phyloP scores from a whole-genome alignment of 2,888 invertebrate genomes.

The Caenorhabditis japonica region DNA sequence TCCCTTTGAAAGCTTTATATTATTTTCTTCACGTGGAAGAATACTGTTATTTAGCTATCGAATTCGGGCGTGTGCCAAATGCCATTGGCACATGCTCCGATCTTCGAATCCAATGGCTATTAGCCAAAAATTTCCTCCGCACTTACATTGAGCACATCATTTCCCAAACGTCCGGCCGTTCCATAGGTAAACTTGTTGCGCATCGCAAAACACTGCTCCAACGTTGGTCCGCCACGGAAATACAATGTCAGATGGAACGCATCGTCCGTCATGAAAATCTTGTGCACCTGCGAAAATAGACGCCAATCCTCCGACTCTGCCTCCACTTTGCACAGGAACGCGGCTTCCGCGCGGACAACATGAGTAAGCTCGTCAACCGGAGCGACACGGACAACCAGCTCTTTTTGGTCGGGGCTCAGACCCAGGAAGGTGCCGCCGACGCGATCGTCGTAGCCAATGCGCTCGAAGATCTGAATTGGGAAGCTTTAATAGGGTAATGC shows the following conservation, averaged over 20 bases:
- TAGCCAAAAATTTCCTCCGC: no score
- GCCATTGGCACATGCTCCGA: no score
- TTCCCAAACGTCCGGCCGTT: constrained; percentile 63
- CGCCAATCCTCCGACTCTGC: constrained; percentile 57
- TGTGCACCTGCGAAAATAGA: constrained; percentile 63
- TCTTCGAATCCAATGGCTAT: no score
- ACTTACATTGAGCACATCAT: constrained; percentile 61
- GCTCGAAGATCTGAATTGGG: constrained; percentile 61
- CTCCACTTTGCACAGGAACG: constrained; percentile 65
- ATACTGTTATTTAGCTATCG: no score
- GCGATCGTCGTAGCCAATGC: constrained; percentile 68
- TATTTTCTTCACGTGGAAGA: no score
- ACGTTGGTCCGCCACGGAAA: constrained; percentile 65
- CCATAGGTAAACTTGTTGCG: constrained; percentile 57
- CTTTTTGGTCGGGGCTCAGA: constrained; percentile 55
- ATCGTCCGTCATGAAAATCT: constrained; percentile 55
- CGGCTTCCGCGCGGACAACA: constrained; percentile 58
- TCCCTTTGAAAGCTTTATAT: no score
- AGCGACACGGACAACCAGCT: constrained; percentile 66
- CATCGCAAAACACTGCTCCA: constrained; percentile 62
- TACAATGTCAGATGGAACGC: constrained; percentile 47
- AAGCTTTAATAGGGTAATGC: no score
- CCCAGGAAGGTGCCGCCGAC: constrained; percentile 68
- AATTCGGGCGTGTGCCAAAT: no score
- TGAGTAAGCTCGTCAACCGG: constrained; percentile 36